Conservation (phyloP, 1,140 invertebrate species). For the Pentalonia nigronervosa region DNA sequence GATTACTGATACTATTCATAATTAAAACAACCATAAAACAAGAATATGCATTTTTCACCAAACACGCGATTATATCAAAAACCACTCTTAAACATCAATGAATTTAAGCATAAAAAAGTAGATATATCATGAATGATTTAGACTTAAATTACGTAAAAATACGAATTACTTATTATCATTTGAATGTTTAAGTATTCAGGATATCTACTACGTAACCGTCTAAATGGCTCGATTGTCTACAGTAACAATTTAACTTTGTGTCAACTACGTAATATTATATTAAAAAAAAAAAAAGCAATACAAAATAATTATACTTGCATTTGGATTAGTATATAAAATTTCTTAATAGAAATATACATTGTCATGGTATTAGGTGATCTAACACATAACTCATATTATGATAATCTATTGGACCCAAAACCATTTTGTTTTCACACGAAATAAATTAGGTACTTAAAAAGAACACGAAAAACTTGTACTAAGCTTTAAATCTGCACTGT, state of each 20-base stretch:
- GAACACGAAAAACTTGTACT: not conserved
- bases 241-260: not conserved
- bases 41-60: not conserved
- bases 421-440: not conserved
- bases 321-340: not conserved
- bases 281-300: not conserved
- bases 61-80: not conserved
- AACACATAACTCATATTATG: not conserved
- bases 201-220: not conserved
- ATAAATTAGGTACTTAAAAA: not conserved
- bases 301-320: not conserved
- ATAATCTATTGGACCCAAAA: not conserved
- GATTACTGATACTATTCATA: not conserved
- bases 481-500: not conserved
- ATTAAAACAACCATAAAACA: not conserved
- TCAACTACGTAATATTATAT: not conserved
- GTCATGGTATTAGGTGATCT: not conserved
- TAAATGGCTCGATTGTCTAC: not conserved
- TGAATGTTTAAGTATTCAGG: no score
- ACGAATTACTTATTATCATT: no score
- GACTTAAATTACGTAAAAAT: not conserved
- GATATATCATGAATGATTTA: not conserved
- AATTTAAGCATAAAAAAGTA: not conserved
- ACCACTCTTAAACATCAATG: not conserved
- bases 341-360: not conserved